These are phyloP conservation scores for Montipora foliosa DNA, from an alignment of 64 coral and sea anemone species.

Conservation along the genomic window DNA sequence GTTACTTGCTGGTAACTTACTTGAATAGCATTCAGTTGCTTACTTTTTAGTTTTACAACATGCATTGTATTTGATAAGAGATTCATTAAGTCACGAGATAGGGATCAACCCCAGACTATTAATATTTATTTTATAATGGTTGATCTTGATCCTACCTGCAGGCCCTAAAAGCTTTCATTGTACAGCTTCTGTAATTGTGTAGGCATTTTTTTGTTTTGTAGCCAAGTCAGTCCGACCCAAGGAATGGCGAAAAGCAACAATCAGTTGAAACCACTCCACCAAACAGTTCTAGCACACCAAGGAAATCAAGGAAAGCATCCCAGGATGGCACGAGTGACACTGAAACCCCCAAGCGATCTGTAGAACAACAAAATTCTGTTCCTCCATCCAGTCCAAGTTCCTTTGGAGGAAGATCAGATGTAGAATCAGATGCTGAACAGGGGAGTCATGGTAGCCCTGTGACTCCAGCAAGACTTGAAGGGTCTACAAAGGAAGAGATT, in stretches of 20 bases:
- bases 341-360: conserved; percentile 63
- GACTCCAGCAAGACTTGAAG: conserved; percentile 64
- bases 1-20: too few relatives aligned
- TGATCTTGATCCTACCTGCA: too few relatives aligned
- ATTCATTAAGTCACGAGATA: too few relatives aligned
- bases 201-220: neutral
- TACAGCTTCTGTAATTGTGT: neutral
- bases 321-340: conserved; percentile 62
- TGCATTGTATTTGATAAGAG: too few relatives aligned
- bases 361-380: neutral
- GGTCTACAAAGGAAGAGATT: conserved; percentile 88
- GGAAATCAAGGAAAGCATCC: conserved; percentile 23
- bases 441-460: conserved; percentile 47
- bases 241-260: conserved; percentile 50
- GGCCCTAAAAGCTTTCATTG: too few relatives aligned
- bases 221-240: conserved; percentile 45
- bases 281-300: conserved; percentile 79
- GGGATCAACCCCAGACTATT: too few relatives aligned
- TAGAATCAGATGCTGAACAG: conserved; percentile 86
- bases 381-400: conserved; percentile 70
- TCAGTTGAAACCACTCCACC: conserved; percentile 58
- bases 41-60: too few relatives aligned
- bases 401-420: conserved; percentile 72
- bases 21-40: too few relatives aligned
- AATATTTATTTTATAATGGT: too few relatives aligned